Evolutionary conservation across 2,888 invertebrate species (phyloP), one percentile per base, ranked within the genome.

Genomic region (Orchestes rusci): DNA sequence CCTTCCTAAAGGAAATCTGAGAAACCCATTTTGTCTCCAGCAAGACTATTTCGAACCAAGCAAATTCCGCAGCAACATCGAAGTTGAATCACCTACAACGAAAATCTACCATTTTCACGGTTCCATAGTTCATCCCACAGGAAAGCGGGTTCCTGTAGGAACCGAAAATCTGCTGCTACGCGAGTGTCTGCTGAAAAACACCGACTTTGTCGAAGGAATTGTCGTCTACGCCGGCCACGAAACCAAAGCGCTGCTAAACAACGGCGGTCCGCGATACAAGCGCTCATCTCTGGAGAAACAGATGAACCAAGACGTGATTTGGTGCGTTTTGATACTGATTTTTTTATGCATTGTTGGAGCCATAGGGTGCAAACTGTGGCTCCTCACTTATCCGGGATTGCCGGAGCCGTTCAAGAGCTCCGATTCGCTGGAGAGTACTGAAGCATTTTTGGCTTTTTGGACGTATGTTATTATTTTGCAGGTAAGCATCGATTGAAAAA

Each of bases 171-270:
- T 97, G 53, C 72, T 97, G 56, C 77, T 97, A 50, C 75, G 96
- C 61, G 96, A 95, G 65, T 96, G 95, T 68, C 79, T 88, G 54
- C 76, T 97, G 57, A 92, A 95, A 72, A 97, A 97, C 69, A 96
- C 97, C 7, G 94, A 95, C 68, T 96, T 79, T 67, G 80, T 96
- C 29, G 96, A 96, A 67, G 97, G 96, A 44, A 85, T 97, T 63
- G 93, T 96, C 36, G 87, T 97, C 40, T 97, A 97, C 74, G 93
- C 92, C 53, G 87, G 81, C 45, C 92, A 92, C 68, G 96, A 97
- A 73, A 95, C 95, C 12, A 97, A 97, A 71, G 91, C 95, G 13
- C 91, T 96, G 91, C 76, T 96, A 51, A 97, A 96, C 70, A 96
- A 95, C 69, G 90, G 92, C 54, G 92, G 94, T 31, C 94, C 94